Evolutionary conservation across 2,113 vertebrate genomes (phyloP).

Genomic region (Scopus umbretta): DNA sequence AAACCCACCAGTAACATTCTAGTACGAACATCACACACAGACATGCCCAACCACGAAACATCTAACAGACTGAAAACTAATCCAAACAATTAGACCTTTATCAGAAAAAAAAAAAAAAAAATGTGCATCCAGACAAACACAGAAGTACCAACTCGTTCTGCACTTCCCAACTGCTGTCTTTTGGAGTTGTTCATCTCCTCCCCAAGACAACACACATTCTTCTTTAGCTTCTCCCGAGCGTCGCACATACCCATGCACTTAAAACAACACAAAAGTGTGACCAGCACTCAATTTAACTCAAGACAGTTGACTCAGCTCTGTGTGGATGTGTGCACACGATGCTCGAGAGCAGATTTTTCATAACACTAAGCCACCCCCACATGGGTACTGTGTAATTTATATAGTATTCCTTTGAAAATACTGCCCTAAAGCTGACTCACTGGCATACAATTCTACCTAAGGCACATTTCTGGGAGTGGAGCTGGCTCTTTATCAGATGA

Average conservation of each 20-base stretch:
- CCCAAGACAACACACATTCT: neutral
- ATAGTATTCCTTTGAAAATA: constrained; percentile 29
- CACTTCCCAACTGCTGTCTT: neutral
- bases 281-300: neutral
- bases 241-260: neutral
- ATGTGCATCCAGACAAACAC: neutral
- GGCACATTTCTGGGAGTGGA: constrained; percentile 38
- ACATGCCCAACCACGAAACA: neutral
- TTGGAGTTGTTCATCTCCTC: neutral
- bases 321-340: neutral
- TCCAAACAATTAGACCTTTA: neutral
- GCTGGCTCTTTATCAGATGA: constrained; percentile 38
- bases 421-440: constrained; percentile 46
- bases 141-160: neutral
- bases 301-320: neutral
- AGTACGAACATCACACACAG: rapidly evolving
- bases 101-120: neutral
- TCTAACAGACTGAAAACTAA: neutral
- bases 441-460: neutral
- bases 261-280: neutral
- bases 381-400: constrained; percentile 15
- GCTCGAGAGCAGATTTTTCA: neutral
- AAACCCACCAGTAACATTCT: neutral
- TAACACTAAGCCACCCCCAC: neutral
- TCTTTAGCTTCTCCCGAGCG: neutral